These are phyloP conservation scores for Pantala flavescens DNA, from an alignment of 1,140 invertebrate species.

Conservation along the genomic window DNA sequence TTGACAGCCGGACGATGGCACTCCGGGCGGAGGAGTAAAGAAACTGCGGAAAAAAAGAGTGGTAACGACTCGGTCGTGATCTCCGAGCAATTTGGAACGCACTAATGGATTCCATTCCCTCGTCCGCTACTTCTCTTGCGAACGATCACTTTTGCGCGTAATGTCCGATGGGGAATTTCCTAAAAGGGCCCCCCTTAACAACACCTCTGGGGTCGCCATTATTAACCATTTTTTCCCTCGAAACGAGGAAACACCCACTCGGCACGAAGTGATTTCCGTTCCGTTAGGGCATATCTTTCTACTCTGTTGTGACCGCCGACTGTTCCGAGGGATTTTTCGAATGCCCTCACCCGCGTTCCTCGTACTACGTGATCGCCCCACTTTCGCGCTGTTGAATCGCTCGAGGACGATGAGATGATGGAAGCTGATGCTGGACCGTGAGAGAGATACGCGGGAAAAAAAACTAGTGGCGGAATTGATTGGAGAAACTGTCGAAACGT, in stretches of 20 bases:
- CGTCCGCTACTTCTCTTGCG: neutral
- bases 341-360: neutral
- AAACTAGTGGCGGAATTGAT: too few species aligned
- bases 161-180: constrained; percentile 4
- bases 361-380: neutral
- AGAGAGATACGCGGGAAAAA: too few species aligned
- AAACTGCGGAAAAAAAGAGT: neutral
- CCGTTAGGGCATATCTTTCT: neutral
- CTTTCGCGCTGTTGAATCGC: neutral
- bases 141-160: neutral
- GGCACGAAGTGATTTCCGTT: neutral
- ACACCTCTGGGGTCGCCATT: neutral
- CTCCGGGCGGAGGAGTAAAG: neutral
- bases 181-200: neutral
- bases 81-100: neutral
- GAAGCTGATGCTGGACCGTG: too few species aligned
- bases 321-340: neutral
- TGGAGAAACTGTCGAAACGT: too few species aligned
- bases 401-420: neutral
- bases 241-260: neutral
- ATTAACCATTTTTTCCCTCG: neutral
- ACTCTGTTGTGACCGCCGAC: too few species aligned
- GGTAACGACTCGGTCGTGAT: neutral
- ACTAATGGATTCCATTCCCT: neutral
- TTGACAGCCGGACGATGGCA: neutral